phyloP scores from a whole-genome alignment of 2,797 vertebrate genomes.

The Xerus rutilus region DNA sequence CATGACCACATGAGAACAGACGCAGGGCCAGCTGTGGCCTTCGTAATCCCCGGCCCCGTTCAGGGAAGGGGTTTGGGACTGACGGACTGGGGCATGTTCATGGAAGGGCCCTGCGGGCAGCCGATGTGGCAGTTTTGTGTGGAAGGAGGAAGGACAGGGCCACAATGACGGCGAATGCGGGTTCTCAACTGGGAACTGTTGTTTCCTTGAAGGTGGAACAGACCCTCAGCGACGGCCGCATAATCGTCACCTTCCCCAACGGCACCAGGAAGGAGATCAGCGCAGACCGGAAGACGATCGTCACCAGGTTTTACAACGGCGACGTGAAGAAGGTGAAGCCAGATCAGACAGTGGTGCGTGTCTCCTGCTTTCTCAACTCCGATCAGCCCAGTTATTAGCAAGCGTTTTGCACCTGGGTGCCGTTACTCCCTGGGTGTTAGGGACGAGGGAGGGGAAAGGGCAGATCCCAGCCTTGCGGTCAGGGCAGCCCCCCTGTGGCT shows the following conservation, averaged over 20 bases:
- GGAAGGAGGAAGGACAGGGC: fast-evolving
- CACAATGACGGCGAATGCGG: fast-evolving
- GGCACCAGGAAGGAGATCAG: conserved; percentile 87
- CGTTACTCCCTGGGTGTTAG: no score
- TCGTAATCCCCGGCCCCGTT: no score
- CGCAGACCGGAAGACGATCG: conserved; percentile 83
- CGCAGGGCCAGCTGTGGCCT: no score
- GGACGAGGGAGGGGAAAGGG: fast-evolving
- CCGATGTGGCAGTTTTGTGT: neutral
- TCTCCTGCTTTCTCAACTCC: neutral
- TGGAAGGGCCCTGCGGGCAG: neutral
- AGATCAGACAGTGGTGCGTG: conserved; percentile 87
- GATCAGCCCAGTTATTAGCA: neutral
- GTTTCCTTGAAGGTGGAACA: conserved; percentile 81
- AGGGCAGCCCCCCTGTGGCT: fast-evolving
- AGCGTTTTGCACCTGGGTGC: fast-evolving
- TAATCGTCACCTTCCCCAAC: conserved; percentile 78
- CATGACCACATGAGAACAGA: no score
- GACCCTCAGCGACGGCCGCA: conserved; percentile 76
- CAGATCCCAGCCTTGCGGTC: neutral
- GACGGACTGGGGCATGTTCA: fast-evolving
- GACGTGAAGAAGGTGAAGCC: conserved; percentile 88
- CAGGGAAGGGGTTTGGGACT: neutral
- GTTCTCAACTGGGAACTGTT: fast-evolving
- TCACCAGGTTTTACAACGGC: conserved; percentile 87